These are phyloP conservation scores for Hippasteria phrygiana DNA, from an alignment of 53 echinoderm and acorn worm genomes.

Conservation along the genomic window DNA sequence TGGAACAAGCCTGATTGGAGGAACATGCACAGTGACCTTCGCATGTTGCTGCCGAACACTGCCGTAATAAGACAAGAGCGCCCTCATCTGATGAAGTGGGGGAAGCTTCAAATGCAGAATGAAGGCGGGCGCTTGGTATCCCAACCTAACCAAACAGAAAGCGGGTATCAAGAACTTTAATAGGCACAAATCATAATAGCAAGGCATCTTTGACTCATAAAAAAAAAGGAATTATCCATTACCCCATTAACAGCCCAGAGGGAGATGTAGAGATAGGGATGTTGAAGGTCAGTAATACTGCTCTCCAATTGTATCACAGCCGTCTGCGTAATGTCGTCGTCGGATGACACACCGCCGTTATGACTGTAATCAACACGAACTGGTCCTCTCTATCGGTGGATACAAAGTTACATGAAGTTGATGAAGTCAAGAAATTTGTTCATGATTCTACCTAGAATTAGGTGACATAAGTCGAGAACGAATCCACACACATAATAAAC, in stretches of 20 bases:
- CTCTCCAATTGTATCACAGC: slow-evolving; percentile 5
- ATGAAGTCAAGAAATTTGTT: no score
- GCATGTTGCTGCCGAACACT: slow-evolving; percentile 3
- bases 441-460: no score
- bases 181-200: no score
- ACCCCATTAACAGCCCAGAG: slow-evolving; percentile 65
- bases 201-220: not conserved
- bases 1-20: not conserved
- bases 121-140: slow-evolving; percentile 12
- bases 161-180: no score
- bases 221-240: not conserved
- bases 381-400: slow-evolving; percentile 40
- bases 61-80: slow-evolving; percentile 8
- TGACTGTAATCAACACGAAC: slow-evolving; percentile 34
- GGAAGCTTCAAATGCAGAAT: slow-evolving; percentile 8
- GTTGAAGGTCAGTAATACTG: not conserved
- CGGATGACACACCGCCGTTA: not conserved
- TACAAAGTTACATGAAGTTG: no score
- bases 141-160: slow-evolving; percentile 15
- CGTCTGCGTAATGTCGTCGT: slow-evolving; percentile 30
- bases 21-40: slow-evolving; percentile 52
- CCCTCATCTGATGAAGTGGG: slow-evolving; percentile 9
- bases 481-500: no score
- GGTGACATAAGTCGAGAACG: no score
- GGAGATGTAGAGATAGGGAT: slow-evolving; percentile 30